Conservation (phyloP, 53 echinoderm and acorn worm species). For the Zoroaster sp. region DNA sequence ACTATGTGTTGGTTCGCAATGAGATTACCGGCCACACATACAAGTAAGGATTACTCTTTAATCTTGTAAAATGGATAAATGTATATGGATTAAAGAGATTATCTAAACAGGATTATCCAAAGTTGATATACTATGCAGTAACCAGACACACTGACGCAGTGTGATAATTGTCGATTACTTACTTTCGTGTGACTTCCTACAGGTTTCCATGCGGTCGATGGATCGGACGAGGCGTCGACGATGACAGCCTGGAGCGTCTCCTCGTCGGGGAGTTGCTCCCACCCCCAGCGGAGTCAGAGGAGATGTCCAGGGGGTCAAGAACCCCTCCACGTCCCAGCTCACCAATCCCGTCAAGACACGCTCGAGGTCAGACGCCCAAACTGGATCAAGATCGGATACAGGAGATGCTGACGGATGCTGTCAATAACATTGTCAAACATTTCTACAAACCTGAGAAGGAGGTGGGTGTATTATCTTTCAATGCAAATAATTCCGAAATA, state of each 20-base stretch:
- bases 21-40: slow-evolving; percentile 96
- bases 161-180: too few species aligned
- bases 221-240: slow-evolving; percentile 93
- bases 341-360: slow-evolving; percentile 45
- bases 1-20: slow-evolving; percentile 90
- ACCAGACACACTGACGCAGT: too few species aligned
- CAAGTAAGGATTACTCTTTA: slow-evolving; percentile 79
- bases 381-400: slow-evolving; percentile 87
- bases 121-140: too few species aligned
- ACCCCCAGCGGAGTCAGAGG: slow-evolving; percentile 71
- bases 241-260: slow-evolving; percentile 92
- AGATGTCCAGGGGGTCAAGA: slow-evolving; percentile 72
- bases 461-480: slow-evolving; percentile 59
- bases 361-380: slow-evolving; percentile 58
- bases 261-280: slow-evolving; percentile 87
- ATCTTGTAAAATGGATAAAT: too few species aligned
- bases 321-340: slow-evolving; percentile 75
- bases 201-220: slow-evolving; percentile 97
- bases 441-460: slow-evolving; percentile 99
- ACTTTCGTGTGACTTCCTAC: neutral
- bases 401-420: slow-evolving; percentile 96
- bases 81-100: too few species aligned
- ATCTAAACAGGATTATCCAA: too few species aligned
- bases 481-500: too few species aligned
- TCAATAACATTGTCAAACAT: slow-evolving; percentile 98